Conservation (phyloP, 2,888 invertebrate genomes). For the Thereva nobilitata region DNA sequence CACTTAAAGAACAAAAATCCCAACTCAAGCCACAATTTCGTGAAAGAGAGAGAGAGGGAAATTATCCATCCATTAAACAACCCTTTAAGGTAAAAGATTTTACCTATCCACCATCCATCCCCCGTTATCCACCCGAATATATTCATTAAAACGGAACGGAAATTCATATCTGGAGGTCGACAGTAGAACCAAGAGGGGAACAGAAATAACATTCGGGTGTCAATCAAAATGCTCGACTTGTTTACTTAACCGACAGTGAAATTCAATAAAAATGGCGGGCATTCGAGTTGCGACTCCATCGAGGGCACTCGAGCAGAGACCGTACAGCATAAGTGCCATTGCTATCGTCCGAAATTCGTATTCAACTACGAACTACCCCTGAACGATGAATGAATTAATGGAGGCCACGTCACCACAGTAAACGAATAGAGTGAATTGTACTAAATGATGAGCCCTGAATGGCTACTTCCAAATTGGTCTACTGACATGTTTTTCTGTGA, state of each 20-base stretch:
- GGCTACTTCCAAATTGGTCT: constrained; percentile 26
- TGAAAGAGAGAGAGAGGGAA: too few species aligned
- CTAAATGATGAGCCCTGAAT: not conserved
- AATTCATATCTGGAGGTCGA: constrained; percentile 33
- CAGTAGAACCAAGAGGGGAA: constrained; percentile 32
- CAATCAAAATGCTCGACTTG: constrained; percentile 43
- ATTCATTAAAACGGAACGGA: constrained; percentile 23
- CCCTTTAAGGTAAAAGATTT: constrained; percentile 11
- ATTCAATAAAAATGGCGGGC: constrained; percentile 43
- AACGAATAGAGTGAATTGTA: not conserved
- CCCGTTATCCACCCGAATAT: constrained; percentile 1
- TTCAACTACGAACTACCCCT: not conserved
- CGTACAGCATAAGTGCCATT: constrained; percentile 7
- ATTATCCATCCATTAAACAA: too few species aligned
- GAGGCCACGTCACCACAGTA: not conserved
- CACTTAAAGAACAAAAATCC: too few species aligned
- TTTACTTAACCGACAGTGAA: constrained; percentile 44
- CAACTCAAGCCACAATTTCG: too few species aligned
- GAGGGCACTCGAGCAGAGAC: constrained; percentile 38
- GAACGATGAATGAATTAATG: too few species aligned
- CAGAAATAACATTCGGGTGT: constrained; percentile 43
- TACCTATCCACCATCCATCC: not conserved
- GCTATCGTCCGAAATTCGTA: not conserved
- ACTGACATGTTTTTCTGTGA: constrained; percentile 23
- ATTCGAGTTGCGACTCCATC: constrained; percentile 36